Evolutionary conservation across 2,888 invertebrate species (phyloP).

Genomic region (Cheilosia vernalis): DNA sequence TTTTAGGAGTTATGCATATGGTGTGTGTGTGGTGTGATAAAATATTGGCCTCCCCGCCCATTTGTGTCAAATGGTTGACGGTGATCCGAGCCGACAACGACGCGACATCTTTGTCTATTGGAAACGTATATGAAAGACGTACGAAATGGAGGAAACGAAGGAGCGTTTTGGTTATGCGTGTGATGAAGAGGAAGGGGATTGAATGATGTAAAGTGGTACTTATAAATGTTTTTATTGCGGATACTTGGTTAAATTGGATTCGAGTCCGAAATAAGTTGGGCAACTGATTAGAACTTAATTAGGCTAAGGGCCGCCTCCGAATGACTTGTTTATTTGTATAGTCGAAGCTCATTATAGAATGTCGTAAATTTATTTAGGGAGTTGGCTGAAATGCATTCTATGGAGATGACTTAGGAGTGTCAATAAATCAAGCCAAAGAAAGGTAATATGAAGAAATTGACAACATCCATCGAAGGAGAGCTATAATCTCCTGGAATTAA

Average conservation of each 20-base stretch:
- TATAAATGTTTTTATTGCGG: conserved; percentile 5
- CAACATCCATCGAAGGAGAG: no score
- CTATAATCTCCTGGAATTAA: no score
- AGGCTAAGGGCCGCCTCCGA: neutral
- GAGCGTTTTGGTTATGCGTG: neutral
- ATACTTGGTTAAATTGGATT: neutral
- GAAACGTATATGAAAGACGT: neutral
- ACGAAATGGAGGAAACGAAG: neutral
- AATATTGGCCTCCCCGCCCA: conserved; percentile 19
- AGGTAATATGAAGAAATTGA: neutral
- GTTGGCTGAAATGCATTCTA: neutral
- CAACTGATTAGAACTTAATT: conserved; percentile 10
- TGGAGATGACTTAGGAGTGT: neutral
- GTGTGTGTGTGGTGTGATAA: conserved; percentile 14
- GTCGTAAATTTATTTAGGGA: neutral
- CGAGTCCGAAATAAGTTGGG: neutral
- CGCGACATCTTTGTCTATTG: neutral
- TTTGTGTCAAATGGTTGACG: conserved; percentile 17
- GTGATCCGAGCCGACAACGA: neutral
- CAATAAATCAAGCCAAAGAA: neutral
- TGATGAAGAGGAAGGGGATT: neutral
- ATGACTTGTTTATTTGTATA: no score
- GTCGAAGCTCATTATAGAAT: neutral
- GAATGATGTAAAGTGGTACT: neutral
- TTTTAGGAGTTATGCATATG: conserved; percentile 10